A percentile compares a stretch with the other conserved stretches of the same genome.
Evolutionary conservation across 1,140 invertebrate genomes (phyloP).

Genomic region (Zophobas morio): DNA sequence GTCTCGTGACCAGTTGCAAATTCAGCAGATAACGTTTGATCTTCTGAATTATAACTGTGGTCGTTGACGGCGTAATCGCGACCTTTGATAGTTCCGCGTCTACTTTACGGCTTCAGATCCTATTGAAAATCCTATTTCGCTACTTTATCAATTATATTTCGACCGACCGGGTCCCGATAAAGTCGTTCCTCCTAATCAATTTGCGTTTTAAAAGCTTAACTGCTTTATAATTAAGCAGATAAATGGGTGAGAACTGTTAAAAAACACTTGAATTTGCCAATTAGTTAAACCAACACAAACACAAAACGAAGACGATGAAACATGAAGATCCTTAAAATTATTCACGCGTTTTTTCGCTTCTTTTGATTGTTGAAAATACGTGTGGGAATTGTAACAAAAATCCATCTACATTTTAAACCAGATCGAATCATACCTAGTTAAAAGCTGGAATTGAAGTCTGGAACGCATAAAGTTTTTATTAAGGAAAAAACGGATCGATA

Average conservation of each 20-base stretch:
- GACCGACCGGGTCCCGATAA: not conserved
- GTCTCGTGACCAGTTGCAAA: slow-evolving; percentile 29
- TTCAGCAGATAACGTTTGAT: slow-evolving; percentile 12
- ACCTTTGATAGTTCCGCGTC: not conserved
- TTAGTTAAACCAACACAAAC: slow-evolving; percentile 15
- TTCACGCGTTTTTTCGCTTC: slow-evolving; percentile 11
- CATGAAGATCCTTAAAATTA: slow-evolving; percentile 7
- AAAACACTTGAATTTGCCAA: slow-evolving; percentile 14
- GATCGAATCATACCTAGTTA: slow-evolving; percentile 22
- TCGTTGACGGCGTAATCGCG: slow-evolving; percentile 3
- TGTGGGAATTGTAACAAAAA: slow-evolving; percentile 28
- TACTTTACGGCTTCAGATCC: not conserved
- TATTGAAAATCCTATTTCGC: not conserved
- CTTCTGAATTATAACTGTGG: slow-evolving; percentile 16
- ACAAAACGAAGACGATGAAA: not conserved
- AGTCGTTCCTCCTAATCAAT: not conserved
- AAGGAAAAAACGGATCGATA: not conserved
- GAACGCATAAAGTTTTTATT: slow-evolving; percentile 27
- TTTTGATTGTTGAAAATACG: slow-evolving; percentile 3
- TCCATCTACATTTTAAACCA: slow-evolving; percentile 24
- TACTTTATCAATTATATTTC: not conserved
- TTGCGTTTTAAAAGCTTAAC: slow-evolving; percentile 29
- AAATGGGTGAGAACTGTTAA: slow-evolving; percentile 6
- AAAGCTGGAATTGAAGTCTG: slow-evolving; percentile 15
- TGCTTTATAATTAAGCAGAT: slow-evolving; percentile 9